Base-by-base conservation (phyloP, 2,113 vertebrate genomes). In the Paramisgurnus dabryanus region DNA sequence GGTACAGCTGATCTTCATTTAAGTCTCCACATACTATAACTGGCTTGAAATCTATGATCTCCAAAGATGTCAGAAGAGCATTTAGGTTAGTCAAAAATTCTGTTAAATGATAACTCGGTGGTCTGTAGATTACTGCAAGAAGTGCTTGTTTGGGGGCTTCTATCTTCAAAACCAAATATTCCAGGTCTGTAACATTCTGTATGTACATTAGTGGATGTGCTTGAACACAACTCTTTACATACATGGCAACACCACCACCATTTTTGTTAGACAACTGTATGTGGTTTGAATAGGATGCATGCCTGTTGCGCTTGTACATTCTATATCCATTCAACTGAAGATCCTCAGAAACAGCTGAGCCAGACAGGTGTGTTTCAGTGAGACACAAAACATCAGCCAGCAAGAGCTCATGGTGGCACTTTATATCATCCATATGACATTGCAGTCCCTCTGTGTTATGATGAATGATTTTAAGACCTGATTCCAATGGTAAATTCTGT, bases 301-400 rank as follows among this genome's bases (percentile, higher is more conserved):
- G 69, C 79, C 83, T 82, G 70, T 86, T 87, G 4, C 76, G 22
- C 11, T 69, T 78, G 15, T 79, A 87, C 82, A 87, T 80, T 3
- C 7, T 82, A 60, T 83, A 82, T 41, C 78, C 82, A 9, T 81
- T 70, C 57, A 87, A 18, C 9, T 81, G 66, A 10, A 80, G 58
- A 74, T 43, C 27, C 3, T 78, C 50, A 50, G 85, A 43, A 72
- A 84, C 78, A 70, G 77, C 73, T 45, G 53, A 82, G 3, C 83
- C 82, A 63, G 60, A 72, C 6, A 85, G 61, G 43, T 76, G 74
- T 6, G 81, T 88, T 64, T 86, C 80, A 50, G 85, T 87, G 3
- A 86, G 67, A 58, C 84, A 86, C 17, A 87, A 74, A 40, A 86
- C 60, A 79, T 88, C 83, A 45, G 74, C 60, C 10, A 87, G 61